Base-by-base conservation (phyloP, 1,140 invertebrate genomes). In the Euura saliciscinereae region DNA sequence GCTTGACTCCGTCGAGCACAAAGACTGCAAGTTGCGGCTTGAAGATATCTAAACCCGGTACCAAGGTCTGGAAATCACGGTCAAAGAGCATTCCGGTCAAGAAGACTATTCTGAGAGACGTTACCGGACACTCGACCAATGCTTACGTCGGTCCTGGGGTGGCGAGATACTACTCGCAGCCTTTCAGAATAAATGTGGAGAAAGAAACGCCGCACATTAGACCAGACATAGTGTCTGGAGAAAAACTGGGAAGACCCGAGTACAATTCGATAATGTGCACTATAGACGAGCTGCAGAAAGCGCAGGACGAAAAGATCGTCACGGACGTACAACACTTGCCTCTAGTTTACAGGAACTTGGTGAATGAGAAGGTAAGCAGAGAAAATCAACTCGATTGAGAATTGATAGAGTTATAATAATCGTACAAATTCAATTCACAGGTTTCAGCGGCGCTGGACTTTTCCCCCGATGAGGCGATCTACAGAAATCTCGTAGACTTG, bases 191-290 rank as follows among this genome's bases (percentile, higher is more conserved):
- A 28, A 43, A 74, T 3, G 8, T 2, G 6, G 51, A 70, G 66
- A 45, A 76, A 64, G 71, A 6, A 44, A 2, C 2, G 8, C n/a
- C 10, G 11, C 43, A 13, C 66, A 65, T 66, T 46, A 13, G 4
- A 2, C 11, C 10, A 69, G 68, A 28, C 43, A 65, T 73, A 70
- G 6, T 67, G 43, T 68, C 73, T 65, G 75, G 51, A 6, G 70
- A 78, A 45, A 75, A 76, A 75, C 70, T 86, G 6, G 64, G 59
- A 8, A 74, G 74, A 43, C 84, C 84, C 5, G 79, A 85, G 68
- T 85, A 83, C 46, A 86, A 87, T 77, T 86, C 85, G 6, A 83
- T 83, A 42, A 73, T 80, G 42, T 74, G 70, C 45, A 83, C 79
- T 4, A 81, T 86, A 13, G 80, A 79, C 70, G 83, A 83, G 71